phyloP scores from a whole-genome alignment of 2,113 vertebrate species.

The Alosa alosa region DNA sequence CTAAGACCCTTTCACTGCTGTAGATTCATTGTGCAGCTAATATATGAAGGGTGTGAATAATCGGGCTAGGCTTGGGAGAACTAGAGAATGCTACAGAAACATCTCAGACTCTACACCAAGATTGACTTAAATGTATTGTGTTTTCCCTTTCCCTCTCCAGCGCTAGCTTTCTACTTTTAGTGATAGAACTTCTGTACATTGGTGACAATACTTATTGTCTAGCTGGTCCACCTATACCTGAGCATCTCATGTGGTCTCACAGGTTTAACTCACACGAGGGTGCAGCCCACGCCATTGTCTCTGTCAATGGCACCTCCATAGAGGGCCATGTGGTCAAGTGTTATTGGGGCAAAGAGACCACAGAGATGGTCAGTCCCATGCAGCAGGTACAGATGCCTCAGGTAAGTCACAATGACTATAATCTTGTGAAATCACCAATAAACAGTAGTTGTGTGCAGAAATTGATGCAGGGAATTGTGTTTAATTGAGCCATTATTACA shows the following conservation, averaged over 20 bases:
- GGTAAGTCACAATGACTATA: constrained; percentile 50
- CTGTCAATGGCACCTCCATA: constrained; percentile 90
- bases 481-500: background rate
- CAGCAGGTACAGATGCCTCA: constrained; percentile 78
- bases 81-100: no score
- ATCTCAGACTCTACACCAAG: no score
- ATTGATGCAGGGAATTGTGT: background rate
- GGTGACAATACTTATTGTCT: background rate
- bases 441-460: background rate
- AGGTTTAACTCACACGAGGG: constrained; percentile 96
- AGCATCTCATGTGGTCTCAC: constrained; percentile 28
- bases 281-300: constrained; percentile 95
- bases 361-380: constrained; percentile 82
- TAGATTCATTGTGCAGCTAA: no score
- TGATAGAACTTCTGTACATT: background rate
- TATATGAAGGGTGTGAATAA: no score
- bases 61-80: no score
- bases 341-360: constrained; percentile 97
- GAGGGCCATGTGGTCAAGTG: constrained; percentile 96
- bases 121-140: no score
- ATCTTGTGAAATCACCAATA: background rate
- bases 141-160: no score
- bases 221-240: background rate
- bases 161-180: no score
- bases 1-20: background rate